phyloP scores from a whole-genome alignment of 2,113 vertebrate genomes.

The Diadophis punctatus region DNA sequence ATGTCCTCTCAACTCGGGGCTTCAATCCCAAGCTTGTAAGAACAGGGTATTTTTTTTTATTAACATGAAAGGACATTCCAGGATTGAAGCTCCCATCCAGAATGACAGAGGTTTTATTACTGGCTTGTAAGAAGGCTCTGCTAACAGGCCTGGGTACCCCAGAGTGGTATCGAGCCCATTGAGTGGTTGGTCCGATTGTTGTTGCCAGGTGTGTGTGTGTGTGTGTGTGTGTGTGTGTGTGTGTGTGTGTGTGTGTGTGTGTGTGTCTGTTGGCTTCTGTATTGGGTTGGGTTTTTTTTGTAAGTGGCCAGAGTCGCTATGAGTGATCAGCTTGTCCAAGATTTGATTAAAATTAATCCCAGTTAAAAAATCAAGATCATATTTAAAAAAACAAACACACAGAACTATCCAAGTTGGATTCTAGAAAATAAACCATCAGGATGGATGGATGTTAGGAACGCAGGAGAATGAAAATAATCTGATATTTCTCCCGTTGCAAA shows the following conservation, averaged over 20 bases:
- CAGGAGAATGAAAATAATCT: background rate
- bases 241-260: no score
- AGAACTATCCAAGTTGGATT: background rate
- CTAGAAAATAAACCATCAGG: background rate
- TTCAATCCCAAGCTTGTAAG: background rate
- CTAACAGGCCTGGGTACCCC: no score
- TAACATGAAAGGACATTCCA: background rate
- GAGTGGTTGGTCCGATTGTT: no score
- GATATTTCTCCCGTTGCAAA: background rate
- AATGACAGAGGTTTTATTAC: background rate
- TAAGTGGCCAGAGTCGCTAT: no score
- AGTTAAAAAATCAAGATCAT: background rate
- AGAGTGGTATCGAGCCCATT: no score
- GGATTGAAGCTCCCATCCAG: background rate
- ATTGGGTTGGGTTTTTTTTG: no score
- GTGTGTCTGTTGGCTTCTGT: no score
- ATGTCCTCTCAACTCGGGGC: background rate
- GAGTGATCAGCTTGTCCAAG: background rate
- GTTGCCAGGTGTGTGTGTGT: no score
- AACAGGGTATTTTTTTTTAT: background rate
- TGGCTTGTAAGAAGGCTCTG: background rate
- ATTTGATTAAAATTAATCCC: background rate
- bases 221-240: no score
- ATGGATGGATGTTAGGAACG: background rate
- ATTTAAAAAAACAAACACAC: background rate